phyloP scores from a whole-genome alignment of 2,797 vertebrate species.

The Epinephelus awoara region DNA sequence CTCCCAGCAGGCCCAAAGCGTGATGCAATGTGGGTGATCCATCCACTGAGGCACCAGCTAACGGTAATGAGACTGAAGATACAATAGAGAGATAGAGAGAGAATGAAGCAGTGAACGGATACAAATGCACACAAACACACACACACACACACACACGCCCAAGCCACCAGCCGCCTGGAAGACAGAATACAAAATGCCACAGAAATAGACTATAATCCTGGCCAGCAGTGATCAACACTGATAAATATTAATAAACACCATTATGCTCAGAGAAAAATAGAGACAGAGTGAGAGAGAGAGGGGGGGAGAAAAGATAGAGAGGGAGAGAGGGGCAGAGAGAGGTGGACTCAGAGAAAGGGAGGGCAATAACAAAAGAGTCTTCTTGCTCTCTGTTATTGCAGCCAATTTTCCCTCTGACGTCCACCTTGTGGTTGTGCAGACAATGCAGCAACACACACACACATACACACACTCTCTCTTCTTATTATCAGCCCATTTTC shows the following conservation, averaged over 20 bases:
- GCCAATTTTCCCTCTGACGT: slow-evolving; percentile 61
- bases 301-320: slow-evolving; percentile 3
- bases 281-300: slow-evolving; percentile 33
- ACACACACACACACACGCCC: slow-evolving; percentile 18
- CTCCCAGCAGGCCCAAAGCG: slow-evolving; percentile 33
- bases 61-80: slow-evolving; percentile 67
- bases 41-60: slow-evolving; percentile 52
- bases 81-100: slow-evolving; percentile 49
- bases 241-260: slow-evolving; percentile 82
- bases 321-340: slow-evolving; percentile 9
- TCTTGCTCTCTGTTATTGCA: slow-evolving; percentile 63
- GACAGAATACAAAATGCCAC: slow-evolving; percentile 60
- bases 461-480: slow-evolving; percentile 10
- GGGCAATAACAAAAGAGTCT: slow-evolving; percentile 43
- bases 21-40: slow-evolving; percentile 63
- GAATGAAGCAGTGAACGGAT: slow-evolving; percentile 39
- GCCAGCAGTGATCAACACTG: slow-evolving; percentile 74
- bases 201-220: slow-evolving; percentile 62
- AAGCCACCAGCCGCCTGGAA: slow-evolving; percentile 52
- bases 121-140: slow-evolving; percentile 20
- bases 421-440: slow-evolving; percentile 55
- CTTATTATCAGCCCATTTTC: slow-evolving; percentile 65
- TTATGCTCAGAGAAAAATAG: slow-evolving; percentile 61
- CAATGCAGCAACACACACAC: slow-evolving; percentile 23
- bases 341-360: not conserved